Base-by-base conservation (phyloP, 2,888 invertebrate species). In the Synergus itoensis region DNA sequence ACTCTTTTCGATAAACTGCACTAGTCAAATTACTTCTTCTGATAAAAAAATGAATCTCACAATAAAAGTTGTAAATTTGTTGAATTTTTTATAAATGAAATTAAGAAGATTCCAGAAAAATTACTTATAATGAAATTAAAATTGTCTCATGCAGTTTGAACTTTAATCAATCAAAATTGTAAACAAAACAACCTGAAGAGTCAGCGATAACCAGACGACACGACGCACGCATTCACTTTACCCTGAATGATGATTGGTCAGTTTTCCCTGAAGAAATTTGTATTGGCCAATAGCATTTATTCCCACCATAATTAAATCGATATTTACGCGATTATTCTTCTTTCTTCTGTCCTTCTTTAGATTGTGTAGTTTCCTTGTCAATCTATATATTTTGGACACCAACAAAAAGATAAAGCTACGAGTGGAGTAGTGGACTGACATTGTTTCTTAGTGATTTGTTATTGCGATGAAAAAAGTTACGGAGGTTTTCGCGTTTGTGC, bases 291-390 rank as follows among this genome's bases (percentile, higher is more conserved):
- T 86, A 62, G 62, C 41, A 76, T 43, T n/a, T 60, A 63, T 83
- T 86, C 82, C 81, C 78, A 84, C 87, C 82, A 83, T 85, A 86
- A 87, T 85, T 84, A 83, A 86, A 88, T 88, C 87, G 88, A 88
- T 89, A 89, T 86, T 88, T 85, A 83, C 84, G 84, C 82, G 85
- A 86, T 85, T 86, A 86, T 85, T 80, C 77, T 65, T 80, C n/a
- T 48, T 48, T 11, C 73, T 16, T 11, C 28, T 21, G 8, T 16
- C 8, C 14, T 43, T 73, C 21, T 12, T 16, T 16, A 53, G n/a
- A 14, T 5, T 43, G 43, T 43, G 43, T 43, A 43, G 43, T 11
- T 43, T 11, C 11, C 53, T n/a, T 21, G 1, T 60, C 60, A 60
- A 21, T 5, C 67, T 67, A 11, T 43, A 67, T 21, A 63, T 21